These are phyloP conservation scores for Caiman crocodilus DNA, from an alignment of 2,797 vertebrate genomes.

Conservation along the genomic window DNA sequence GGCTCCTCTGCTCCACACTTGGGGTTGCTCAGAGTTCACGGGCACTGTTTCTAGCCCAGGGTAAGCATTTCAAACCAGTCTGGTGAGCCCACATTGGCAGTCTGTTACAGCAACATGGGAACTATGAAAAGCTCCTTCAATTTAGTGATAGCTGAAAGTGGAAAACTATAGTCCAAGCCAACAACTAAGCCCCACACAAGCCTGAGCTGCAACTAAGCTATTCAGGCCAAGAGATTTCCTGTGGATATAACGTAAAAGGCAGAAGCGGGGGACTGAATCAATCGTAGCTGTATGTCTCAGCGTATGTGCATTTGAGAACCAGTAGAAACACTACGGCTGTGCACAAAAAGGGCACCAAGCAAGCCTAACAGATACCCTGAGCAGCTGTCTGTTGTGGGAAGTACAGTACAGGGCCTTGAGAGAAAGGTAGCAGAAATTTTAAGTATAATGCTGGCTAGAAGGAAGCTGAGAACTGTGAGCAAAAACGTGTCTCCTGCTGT, in stretches of 20 bases:
- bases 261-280: background rate
- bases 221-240: constrained; percentile 7
- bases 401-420: no score
- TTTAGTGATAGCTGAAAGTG: background rate
- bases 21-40: no score
- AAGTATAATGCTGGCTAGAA: background rate
- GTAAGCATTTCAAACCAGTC: no score
- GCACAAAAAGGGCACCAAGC: no score
- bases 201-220: background rate
- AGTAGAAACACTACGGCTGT: background rate
- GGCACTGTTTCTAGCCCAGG: no score
- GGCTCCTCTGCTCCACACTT: no score
- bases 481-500: constrained; percentile 1
- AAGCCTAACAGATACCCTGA: no score
- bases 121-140: background rate
- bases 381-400: no score
- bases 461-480: background rate
- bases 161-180: background rate
- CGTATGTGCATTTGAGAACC: background rate
- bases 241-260: background rate
- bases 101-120: background rate
- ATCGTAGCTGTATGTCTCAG: constrained; percentile 4
- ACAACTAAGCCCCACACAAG: background rate
- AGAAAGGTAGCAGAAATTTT: background rate
- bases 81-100: no score